These are phyloP conservation scores for Adineta ricciae DNA, from an alignment of 2,888 invertebrate genomes.

Conservation along the genomic window DNA sequence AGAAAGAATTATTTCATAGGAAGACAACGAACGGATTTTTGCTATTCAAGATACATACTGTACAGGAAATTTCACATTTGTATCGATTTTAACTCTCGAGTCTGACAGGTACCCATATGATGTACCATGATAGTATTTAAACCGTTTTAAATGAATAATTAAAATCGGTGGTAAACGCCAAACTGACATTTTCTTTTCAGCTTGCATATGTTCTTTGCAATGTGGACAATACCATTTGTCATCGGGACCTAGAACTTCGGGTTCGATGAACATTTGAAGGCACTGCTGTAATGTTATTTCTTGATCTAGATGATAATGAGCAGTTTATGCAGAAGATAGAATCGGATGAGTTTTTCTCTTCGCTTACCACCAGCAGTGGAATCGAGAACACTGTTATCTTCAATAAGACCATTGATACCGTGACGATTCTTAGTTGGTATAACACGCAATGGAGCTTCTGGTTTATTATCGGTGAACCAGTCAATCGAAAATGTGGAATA, in stretches of 20 bases:
- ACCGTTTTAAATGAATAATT: conserved; percentile 52
- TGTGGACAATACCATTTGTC: conserved; percentile 73
- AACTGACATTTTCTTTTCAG: conserved; percentile 78
- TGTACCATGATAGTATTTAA: conserved; percentile 21
- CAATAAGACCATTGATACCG: conserved; percentile 1
- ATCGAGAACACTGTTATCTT: not conserved
- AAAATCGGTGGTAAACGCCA: conserved; percentile 80
- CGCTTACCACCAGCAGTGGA: not conserved
- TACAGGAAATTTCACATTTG: conserved; percentile 2
- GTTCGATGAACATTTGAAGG: conserved; percentile 73
- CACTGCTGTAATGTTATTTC: conserved; percentile 69
- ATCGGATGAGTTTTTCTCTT: too few relatives aligned
- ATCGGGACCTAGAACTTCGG: conserved; percentile 67
- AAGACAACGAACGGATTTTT: not conserved
- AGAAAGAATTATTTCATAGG: not conserved
- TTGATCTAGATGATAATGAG: not conserved
- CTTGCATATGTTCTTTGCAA: conserved; percentile 71
- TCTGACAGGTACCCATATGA: not conserved
- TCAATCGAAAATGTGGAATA: not conserved
- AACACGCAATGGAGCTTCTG: not conserved
- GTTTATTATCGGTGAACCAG: conserved; percentile 11
- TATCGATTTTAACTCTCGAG: conserved; percentile 19
- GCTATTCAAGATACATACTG: not conserved
- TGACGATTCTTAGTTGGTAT: not conserved
- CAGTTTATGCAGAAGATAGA: not conserved